A percentile compares a stretch with the other conserved stretches of the same genome.
Conservation (phyloP, 2,113 vertebrate genomes). For the Ammospiza caudacuta region DNA sequence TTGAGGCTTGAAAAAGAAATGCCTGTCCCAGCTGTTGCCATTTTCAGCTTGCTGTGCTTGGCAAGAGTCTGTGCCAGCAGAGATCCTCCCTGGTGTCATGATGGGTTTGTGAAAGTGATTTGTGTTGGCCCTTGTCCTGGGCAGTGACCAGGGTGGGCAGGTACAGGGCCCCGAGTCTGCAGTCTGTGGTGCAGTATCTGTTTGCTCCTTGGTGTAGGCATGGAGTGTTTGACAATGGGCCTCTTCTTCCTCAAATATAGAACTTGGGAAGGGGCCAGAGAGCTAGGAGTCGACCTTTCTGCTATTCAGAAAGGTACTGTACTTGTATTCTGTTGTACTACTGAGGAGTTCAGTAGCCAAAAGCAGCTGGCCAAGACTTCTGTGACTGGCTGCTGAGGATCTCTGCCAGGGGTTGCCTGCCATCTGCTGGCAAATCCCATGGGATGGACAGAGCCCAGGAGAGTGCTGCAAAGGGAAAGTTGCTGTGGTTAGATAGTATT, state of each 20-base stretch:
- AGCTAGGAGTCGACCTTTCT: background rate
- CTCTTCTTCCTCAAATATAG: background rate
- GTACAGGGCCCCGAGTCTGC: rapidly evolving
- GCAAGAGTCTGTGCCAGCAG: background rate
- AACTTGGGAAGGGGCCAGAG: background rate
- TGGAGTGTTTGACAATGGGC: background rate
- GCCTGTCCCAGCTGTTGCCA: background rate
- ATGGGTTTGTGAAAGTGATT: background rate
- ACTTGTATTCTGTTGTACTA: no score
- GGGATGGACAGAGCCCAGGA: background rate
- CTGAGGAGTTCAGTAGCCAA: background rate
- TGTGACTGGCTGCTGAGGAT: background rate
- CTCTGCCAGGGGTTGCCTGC: conserved; percentile 48
- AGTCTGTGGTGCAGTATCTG: background rate
- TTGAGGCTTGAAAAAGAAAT: background rate
- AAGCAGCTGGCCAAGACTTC: background rate
- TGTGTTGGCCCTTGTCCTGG: background rate
- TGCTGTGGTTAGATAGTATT: background rate
- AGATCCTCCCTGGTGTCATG: background rate
- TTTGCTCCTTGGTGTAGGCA: background rate
- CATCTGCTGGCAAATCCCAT: conserved; percentile 56
- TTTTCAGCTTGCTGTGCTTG: background rate
- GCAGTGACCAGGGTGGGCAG: background rate
- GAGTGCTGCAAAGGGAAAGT: background rate
- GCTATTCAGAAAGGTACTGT: background rate